Evolutionary conservation across 2,113 vertebrate species (phyloP), one percentile per base, ranked within the genome.

Genomic region (Clarias macrocephalus): DNA sequence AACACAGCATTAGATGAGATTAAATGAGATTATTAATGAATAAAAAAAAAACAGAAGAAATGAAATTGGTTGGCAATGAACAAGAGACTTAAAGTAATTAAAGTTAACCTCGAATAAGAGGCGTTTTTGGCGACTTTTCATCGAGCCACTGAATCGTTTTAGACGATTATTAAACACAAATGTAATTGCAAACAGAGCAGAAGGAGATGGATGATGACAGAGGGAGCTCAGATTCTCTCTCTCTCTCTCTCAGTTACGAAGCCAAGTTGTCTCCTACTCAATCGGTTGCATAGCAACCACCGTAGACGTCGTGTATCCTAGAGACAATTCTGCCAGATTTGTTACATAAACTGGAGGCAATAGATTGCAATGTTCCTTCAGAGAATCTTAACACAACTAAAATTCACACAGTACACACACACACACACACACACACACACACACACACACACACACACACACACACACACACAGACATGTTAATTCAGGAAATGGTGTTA

Each of bases 221-320:
- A 90, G 57, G 42, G 15, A 37, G 59, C 4, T 54, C 12, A 48
- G 7, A 48, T 48, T 52, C 37, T 82, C 21, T 42, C 57, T 82
- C 59, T 63, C 59, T 63, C 16, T 28, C 37, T 28, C 63, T 68
- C 15, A 28, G 25, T 28, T 15, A 73, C 19, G 54, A 80, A n/a
- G 82, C 68, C 57, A 73, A 57, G 30, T 57, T 80, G 63, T 85
- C n/a, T 89, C 80, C 80, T 83, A 72, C 86, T 73, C 57, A 60
- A 79, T 68, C 76, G 87, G 94, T 92, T 93, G 88, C 89, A 80
- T 92, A 88, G 91, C 86, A 93, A 94, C 89, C 81, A 81, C 25
- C 62, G 80, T 42, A 77, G n/a, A 73, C 25, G 19, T 57, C 28
- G 63, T 73, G 76, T 62, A 80, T 81, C 52, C 37, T 57, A 48